phyloP scores from a whole-genome alignment of 2,888 invertebrate genomes.

The Halocaridina rubra region DNA sequence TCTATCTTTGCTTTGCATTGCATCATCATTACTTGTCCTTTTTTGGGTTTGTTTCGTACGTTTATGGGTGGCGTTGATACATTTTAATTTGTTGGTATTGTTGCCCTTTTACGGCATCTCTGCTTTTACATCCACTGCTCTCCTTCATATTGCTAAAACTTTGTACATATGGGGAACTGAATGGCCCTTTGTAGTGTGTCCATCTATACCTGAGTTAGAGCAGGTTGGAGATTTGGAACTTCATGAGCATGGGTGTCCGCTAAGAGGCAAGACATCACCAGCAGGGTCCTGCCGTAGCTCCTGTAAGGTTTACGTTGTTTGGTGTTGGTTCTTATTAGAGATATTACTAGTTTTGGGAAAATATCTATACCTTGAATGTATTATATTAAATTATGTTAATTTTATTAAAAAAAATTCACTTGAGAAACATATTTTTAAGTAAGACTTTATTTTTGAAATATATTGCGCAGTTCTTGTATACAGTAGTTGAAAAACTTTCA shows the following conservation, averaged over 20 bases:
- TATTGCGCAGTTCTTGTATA: too few relatives aligned
- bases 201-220: slow-evolving; percentile 63
- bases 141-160: background rate
- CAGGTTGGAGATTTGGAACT: slow-evolving; percentile 61
- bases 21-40: too few relatives aligned
- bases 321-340: slow-evolving; percentile 2
- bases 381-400: too few relatives aligned
- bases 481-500: too few relatives aligned
- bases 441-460: too few relatives aligned
- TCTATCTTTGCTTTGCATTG: too few relatives aligned
- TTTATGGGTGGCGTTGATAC: background rate
- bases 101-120: background rate
- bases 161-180: background rate
- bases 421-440: too few relatives aligned
- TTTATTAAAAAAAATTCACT: too few relatives aligned
- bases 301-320: slow-evolving; percentile 35
- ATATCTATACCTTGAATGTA: too few relatives aligned
- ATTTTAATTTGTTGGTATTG: background rate
- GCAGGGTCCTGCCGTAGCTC: slow-evolving; percentile 62
- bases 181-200: slow-evolving; percentile 57
- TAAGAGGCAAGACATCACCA: slow-evolving; percentile 59
- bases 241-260: slow-evolving; percentile 63
- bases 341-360: too few relatives aligned
- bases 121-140: background rate
- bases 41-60: too few relatives aligned